phyloP scores from a whole-genome alignment of 35 echinoderm and acorn worm species.

The Lytechinus variegatus region DNA sequence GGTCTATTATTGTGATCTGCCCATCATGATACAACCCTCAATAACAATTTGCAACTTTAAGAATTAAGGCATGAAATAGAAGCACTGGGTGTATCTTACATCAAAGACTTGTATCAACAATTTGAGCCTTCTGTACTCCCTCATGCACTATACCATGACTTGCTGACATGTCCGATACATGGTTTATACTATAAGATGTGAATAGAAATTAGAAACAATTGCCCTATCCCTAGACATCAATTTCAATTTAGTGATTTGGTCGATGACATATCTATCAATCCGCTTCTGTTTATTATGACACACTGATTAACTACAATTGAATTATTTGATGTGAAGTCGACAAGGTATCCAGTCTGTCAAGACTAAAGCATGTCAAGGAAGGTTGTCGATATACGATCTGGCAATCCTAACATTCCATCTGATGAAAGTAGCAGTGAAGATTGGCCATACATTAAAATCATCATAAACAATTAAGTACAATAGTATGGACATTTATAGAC shows the following conservation, averaged over 20 bases:
- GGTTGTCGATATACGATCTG: not conserved
- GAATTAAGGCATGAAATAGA: not conserved
- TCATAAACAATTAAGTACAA: too few relatives aligned
- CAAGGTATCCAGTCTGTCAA: not conserved
- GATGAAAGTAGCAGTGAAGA: not conserved
- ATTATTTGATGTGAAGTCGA: not conserved
- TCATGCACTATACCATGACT: not conserved
- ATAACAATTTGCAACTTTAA: not conserved
- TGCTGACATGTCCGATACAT: not conserved
- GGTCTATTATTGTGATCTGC: too few relatives aligned
- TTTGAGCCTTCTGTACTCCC: not conserved
- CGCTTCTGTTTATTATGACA: not conserved
- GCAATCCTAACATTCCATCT: not conserved
- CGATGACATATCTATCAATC: conserved; percentile 10
- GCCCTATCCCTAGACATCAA: conserved; percentile 2
- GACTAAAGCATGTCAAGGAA: not conserved
- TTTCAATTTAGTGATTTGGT: not conserved
- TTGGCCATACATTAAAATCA: too few relatives aligned
- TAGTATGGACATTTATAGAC: too few relatives aligned
- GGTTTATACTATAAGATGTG: not conserved
- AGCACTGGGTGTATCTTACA: not conserved
- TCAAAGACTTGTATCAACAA: not conserved
- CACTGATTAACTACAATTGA: conserved; percentile 13
- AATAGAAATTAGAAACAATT: not conserved
- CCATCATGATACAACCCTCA: too few relatives aligned